phyloP scores from a whole-genome alignment of 2,113 vertebrate genomes.

The Eleginops maclovinus region DNA sequence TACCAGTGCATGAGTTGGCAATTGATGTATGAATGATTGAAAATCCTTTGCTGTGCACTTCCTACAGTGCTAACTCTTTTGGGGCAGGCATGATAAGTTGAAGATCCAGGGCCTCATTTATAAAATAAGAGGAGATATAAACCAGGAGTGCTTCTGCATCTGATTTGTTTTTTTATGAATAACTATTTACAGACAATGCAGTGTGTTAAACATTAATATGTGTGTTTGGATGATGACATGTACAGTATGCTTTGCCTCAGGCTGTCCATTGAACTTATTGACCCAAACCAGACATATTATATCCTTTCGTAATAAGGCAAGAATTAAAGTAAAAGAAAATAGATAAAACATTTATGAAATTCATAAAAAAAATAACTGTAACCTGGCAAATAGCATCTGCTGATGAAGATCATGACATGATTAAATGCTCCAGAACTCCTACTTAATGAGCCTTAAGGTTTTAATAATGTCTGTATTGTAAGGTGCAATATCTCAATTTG shows the following conservation, averaged over 20 bases:
- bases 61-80: background rate
- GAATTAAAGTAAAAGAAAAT: too few relatives aligned
- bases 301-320: background rate
- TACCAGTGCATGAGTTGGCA: constrained; percentile 4
- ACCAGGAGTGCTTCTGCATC: background rate
- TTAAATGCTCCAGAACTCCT: background rate
- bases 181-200: background rate
- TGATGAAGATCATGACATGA: background rate
- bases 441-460: background rate
- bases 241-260: background rate
- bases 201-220: background rate
- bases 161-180: background rate
- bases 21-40: background rate
- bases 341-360: too few relatives aligned
- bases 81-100: background rate
- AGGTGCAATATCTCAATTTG: background rate
- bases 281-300: background rate
- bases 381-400: background rate
- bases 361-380: background rate
- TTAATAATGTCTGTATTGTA: background rate
- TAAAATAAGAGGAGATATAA: background rate
- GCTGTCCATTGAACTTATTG: background rate
- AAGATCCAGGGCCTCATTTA: background rate
- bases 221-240: background rate
- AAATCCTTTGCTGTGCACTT: background rate